Evolutionary conservation across 2,113 vertebrate species (phyloP).

Genomic region (Globicephala melas): DNA sequence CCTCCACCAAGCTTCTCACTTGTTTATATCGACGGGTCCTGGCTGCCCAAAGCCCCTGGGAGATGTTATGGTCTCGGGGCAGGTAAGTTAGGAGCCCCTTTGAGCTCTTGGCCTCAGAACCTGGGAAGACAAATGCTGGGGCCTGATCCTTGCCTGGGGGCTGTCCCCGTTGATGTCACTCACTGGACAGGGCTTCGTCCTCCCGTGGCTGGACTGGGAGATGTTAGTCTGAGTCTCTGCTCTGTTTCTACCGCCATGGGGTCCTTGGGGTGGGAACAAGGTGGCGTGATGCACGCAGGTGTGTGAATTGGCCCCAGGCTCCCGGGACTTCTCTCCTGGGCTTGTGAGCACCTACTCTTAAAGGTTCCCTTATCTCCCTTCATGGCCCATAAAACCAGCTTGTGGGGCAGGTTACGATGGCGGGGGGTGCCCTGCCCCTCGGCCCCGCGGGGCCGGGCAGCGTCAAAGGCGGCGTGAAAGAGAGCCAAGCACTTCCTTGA

Average conservation of each 20-base stretch:
- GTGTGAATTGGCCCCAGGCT: background rate
- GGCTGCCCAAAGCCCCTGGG: background rate
- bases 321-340: no score
- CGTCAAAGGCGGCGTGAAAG: constrained; percentile 23
- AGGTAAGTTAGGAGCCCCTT: background rate
- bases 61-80: background rate
- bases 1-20: background rate
- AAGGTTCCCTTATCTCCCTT: background rate
- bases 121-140: accelerated
- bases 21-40: accelerated
- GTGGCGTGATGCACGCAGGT: accelerated
- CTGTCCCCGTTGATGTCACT: background rate
- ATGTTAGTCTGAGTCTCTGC: background rate
- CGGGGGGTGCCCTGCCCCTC: accelerated
- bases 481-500: background rate
- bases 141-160: background rate
- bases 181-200: accelerated
- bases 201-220: background rate
- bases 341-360: no score
- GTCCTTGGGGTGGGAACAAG: no score
- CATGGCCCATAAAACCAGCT: background rate
- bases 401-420: background rate
- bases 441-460: background rate
- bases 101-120: background rate
- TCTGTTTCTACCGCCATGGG: accelerated